Base-by-base conservation (phyloP, 2,797 vertebrate species). In the Nyctibius grandis region DNA sequence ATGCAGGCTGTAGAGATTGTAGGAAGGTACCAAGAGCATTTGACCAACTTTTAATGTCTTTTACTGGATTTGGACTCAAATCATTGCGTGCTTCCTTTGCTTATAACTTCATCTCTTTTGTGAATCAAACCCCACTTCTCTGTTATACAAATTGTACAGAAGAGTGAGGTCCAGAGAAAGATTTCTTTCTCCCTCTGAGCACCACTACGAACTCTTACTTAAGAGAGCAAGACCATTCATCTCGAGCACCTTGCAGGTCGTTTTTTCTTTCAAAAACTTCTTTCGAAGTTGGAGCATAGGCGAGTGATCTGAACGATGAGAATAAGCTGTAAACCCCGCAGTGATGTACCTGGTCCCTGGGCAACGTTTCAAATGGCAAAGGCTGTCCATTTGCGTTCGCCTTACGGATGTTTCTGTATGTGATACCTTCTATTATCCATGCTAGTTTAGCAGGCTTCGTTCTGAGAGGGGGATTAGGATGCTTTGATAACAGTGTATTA, bases 181-280 rank as follows among this genome's bases (percentile, higher is more conserved):
- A 86, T 60, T 73, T 73, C 69, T 72, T 77, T 56, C 67, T 69
- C 57, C 31, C 65, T 67, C 80, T 86, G 59, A 93, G 74, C 45
- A 19, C 50, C 0, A 5, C 76, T 91, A 44, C 1, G 0, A 51
- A 65, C 74, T 76, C 72, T 75, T 80, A 47, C 68, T 81, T 80
- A 88, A 90, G 85, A 90, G 79, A 75, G 14, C 63, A 78, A 86
- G 79, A 50, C 42, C 29, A 22, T 94, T 97, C 61, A 78, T 93
- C 88, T 92, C 4, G 4, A 88, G 69, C 57, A 85, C 76, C 82
- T 96, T 89, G 73, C 54, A 65, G 44, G 28, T 54, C 89, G 82
- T 78, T 91, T 93, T 88, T 88, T 57, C 76, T 93, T 95, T 91
- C 85, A 89, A 75, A 95, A 93, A 72, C 25, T 54, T 79, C 33